Base-by-base conservation (phyloP, 2,888 invertebrate species). In the Acrobasis suavella region DNA sequence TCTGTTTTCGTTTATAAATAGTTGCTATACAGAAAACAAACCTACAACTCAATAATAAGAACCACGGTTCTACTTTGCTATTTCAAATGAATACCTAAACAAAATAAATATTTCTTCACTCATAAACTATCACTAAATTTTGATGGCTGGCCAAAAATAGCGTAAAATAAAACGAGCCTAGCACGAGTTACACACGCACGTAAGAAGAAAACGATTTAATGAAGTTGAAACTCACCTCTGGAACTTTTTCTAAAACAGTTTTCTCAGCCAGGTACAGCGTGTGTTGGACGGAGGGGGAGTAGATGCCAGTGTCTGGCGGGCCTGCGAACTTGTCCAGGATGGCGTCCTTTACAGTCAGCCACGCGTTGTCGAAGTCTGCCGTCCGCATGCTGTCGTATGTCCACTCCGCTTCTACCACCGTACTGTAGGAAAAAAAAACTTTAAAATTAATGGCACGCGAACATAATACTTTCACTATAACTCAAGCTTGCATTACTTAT, bases 201-300 rank as follows among this genome's bases (percentile, higher is more conserved):
- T n/a, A n/a, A n/a, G n/a, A 10, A 12, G 9, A 10, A 46, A 46
- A 38, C 14, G 2, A 54, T 54, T 14, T 37, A n/a, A 5, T n/a
- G n/a, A n/a, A 37, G 62, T 61, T 6, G 61, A 42, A 63, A 62
- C 77, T 80, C 88, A 96, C 96, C 93, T 96, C 95, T 2, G 95
- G 91, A 58, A 96, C 91, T 81, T 93, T 94, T 73, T 95, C 95
- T 51, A 97, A 84, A 5, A 95, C 94, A 64, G 94, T 93, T 78
- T 94, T 95, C 75, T 96, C 94, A 0, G 96, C 94, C 63, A 96
- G 91, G 77, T 96, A 96, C 37, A 96, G 82, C 0, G 96, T 96
- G 73, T 96, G 94, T 78, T 97, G 96, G 0, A 96, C 96, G 1
- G 96, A 96, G 0, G 96, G 95, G 0, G 96, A 96, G 68, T 95